phyloP scores from a whole-genome alignment of 2,113 vertebrate genomes.

The Anguilla japonica region DNA sequence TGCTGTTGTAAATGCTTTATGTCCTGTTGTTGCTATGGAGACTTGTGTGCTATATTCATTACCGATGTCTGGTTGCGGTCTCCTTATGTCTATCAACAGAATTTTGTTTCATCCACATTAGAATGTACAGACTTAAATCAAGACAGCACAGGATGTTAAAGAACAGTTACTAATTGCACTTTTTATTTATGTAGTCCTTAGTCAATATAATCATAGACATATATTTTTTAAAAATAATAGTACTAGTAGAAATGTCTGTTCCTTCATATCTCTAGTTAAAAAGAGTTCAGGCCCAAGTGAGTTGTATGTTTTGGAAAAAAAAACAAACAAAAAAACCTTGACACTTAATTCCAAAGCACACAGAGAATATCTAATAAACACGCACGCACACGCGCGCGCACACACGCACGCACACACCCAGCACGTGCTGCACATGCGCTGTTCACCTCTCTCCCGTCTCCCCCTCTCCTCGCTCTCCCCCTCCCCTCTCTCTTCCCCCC shows the following conservation, averaged over 20 bases:
- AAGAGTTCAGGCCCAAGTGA: slow-evolving; percentile 57
- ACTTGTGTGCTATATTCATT: slow-evolving; percentile 54
- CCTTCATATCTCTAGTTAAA: slow-evolving; percentile 52
- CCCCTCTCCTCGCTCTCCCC: background rate
- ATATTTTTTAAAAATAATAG: slow-evolving; percentile 50
- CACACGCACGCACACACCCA: slow-evolving; percentile 39
- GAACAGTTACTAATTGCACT: slow-evolving; percentile 77
- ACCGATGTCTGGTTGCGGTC: slow-evolving; percentile 46
- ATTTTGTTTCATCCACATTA: slow-evolving; percentile 54
- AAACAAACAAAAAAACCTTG: slow-evolving; percentile 45
- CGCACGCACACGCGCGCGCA: slow-evolving; percentile 36
- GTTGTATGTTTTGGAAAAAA: slow-evolving; percentile 38
- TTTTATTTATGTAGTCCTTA: slow-evolving; percentile 63
- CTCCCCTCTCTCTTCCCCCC: slow-evolving; percentile 6
- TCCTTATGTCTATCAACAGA: slow-evolving; percentile 57
- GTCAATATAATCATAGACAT: slow-evolving; percentile 59
- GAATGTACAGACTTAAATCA: slow-evolving; percentile 60
- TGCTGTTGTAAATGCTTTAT: slow-evolving; percentile 32
- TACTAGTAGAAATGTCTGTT: slow-evolving; percentile 42
- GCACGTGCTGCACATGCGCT: slow-evolving; percentile 8
- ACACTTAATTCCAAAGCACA: slow-evolving; percentile 56
- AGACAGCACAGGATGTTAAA: slow-evolving; percentile 64
- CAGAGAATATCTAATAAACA: slow-evolving; percentile 60
- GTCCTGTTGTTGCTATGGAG: slow-evolving; percentile 41
- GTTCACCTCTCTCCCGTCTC: background rate